Base-by-base conservation (phyloP, 1,140 invertebrate genomes). In the Nasonia giraulti region DNA sequence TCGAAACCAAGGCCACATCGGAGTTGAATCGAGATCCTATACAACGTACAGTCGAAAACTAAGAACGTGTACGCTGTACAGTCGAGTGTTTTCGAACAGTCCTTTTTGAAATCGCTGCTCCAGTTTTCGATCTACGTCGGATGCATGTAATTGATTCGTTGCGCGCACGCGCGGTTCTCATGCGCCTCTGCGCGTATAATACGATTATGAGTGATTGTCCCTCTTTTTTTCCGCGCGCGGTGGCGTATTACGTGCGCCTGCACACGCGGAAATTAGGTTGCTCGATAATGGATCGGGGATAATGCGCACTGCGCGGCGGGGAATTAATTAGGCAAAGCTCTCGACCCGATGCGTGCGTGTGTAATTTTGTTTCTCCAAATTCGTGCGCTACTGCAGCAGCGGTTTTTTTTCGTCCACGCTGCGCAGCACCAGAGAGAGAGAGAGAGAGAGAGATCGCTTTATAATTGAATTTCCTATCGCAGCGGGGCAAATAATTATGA, bases 281-380 rank as follows among this genome's bases (percentile, higher is more conserved):
- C 74, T 76, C 31, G 20, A 76, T 76, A 44, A 76, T 76, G 37
- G 74, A 76, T 47, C 40, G 17, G 40, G 47, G 74, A 76, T 76
- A 76, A 76, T 76, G 31, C 23, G 23, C 44, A 10, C 40, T 44
- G 40, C 40, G 40, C 40, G 74, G 40, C 40, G 74, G 40, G 44
- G 12, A 71, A 76, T 76, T 76, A 76, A 76, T 76, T 76, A 47
- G 74, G 14, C 47, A 17, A 44, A 11, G 37, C 31, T 27, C 33
- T 37, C 27, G 27, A 27, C 33, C 33, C 23, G 23, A 44, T 44
- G 74, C 74, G 69, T 44, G 74, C 74, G 69, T 17, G 69, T 33
- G 66, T 69, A 23, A 69, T 69, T 23, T 73, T 73, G 23, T 73
- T 50, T 50, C 47, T 50, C 47, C 12, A 50, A 50, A 50, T 50